Base-by-base conservation (phyloP, 2,888 invertebrate species). In the Yponomeuta cagnagella region DNA sequence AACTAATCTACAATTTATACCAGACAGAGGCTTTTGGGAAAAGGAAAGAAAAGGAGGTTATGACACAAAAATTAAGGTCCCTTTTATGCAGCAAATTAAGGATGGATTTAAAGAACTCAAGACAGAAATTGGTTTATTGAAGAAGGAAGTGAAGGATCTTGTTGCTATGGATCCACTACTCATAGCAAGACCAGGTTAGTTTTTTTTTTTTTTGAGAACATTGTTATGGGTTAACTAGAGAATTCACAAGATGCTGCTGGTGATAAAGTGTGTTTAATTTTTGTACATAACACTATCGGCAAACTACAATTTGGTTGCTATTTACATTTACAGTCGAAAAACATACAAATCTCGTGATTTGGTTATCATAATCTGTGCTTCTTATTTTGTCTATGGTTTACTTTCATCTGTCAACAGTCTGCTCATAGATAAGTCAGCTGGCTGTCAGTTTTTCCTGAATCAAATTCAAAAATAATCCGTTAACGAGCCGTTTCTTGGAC, bases 81-180 rank as follows among this genome's bases (percentile, higher is more conserved):
- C 93, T 3, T 89, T 87, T 73, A 90, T 93, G 66, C 86, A 94
- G 75, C 89, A 94, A 72, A 83, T 96, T 58, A 89, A 94, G 70
- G 90, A 94, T 73, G 97, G 96, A 0, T 86, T 95, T 15, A 93
- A 93, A 74, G 94, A 95, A 76, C 79, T 97, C 0, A 95, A 94
- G 79, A 73, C 89, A 6, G 97, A 97, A 89, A 87, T 95, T 0
- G 86, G 90, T 66, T 76, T 96, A 52, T 95, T 95, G 89, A 88
- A 88, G 58, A 81, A 95, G 74, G 97, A 97, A 93, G 80, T 94
- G 1, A 94, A 93, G 75, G 95, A 96, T 72, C 87, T 92, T 71
- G 81, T 95, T 12, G 90, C 93, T 76, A 88, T 90, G 65, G 96
- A 97, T 87, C 95, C 95, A 0, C 78, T 94, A 12, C 73, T 95